phyloP scores from a whole-genome alignment of 2,113 vertebrate species.

The Rhombomys opimus region DNA sequence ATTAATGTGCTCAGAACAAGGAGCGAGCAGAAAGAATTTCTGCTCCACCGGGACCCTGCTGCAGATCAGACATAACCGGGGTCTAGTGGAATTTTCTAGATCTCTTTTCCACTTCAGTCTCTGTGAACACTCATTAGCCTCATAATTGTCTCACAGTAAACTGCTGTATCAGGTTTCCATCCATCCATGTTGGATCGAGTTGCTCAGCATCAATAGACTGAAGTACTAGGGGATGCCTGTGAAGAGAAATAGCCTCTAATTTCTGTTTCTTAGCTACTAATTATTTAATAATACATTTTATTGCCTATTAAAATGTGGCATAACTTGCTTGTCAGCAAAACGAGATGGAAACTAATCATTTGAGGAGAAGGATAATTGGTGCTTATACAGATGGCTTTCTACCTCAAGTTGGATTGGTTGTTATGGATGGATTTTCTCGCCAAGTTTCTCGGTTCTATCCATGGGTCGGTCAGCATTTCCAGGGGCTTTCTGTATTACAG shows the following conservation, averaged over 20 bases:
- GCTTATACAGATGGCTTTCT: constrained; percentile 87
- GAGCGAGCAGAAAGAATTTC: constrained; percentile 86
- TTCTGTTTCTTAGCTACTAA: constrained; percentile 91
- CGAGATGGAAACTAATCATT: constrained; percentile 86
- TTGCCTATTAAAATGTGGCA: constrained; percentile 91
- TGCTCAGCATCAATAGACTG: constrained; percentile 87
- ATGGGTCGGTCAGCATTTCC: constrained; percentile 65
- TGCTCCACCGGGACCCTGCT: constrained; percentile 85
- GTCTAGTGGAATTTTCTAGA: constrained; percentile 88
- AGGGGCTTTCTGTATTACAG: constrained; percentile 58
- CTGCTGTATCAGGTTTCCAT: constrained; percentile 87
- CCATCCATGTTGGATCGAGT: constrained; percentile 85
- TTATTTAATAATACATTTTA: constrained; percentile 93
- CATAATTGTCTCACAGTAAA: constrained; percentile 89
- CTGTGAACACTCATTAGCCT: constrained; percentile 86
- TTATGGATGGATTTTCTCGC: constrained; percentile 74
- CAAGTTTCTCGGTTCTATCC: constrained; percentile 77
- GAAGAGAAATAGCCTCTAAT: constrained; percentile 88
- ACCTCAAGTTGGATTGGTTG: constrained; percentile 82
- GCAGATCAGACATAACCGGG: constrained; percentile 87
- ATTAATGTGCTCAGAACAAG: constrained; percentile 95
- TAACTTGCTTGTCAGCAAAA: constrained; percentile 91
- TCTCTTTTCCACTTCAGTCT: constrained; percentile 85
- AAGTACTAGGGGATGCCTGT: constrained; percentile 83
- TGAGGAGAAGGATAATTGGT: constrained; percentile 88